Evolutionary conservation across 2,797 vertebrate genomes (phyloP), one percentile per base, ranked within the genome.

Genomic region (Manis javanica): DNA sequence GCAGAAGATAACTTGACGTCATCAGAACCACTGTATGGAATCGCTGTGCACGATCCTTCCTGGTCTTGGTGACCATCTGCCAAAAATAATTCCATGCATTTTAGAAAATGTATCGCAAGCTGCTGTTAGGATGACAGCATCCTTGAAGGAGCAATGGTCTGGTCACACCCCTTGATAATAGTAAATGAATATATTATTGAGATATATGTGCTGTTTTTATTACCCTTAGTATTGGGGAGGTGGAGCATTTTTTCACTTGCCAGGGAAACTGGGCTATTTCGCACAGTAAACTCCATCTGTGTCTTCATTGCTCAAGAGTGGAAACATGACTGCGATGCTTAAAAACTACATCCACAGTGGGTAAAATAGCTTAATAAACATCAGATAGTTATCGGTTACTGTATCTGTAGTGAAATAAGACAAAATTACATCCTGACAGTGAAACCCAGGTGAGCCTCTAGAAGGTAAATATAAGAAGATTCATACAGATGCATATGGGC

Each of bases 201-300:
- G 10, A 4, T 39, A 46, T 11, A 12, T 46, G 46, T 46, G 46
- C 10, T 46, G 46, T 46, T 46, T 46, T 11, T 46, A 46, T 46
- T 46, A 37, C 8, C 31, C 49, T 24, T 14, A 34, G 12, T 29
- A 18, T 21, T 21, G 69, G 81, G 26, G 4, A 66, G 5, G 5
- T 29, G 24, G 23, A 57, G 1, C 1, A 3, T 11, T 69, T n/a
- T 37, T 51, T 14, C 14, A 68, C 31, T 5, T 37, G 63, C 39
- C 63, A 2, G 7, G 46, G 21, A n/a, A 15, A 57, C 13, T 29
- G 3, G 39, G n/a, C n/a, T 31, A 1, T 31, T 31, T 79, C 14
- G 21, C 51, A 59, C 0, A 0, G 49, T 3, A 5, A 85, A n/a
- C 55, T 21, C 16, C 12, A 0, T 26, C 26, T 5, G 37, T 7